Base-by-base conservation (phyloP, 2,113 vertebrate species). In the Alethe castanea region DNA sequence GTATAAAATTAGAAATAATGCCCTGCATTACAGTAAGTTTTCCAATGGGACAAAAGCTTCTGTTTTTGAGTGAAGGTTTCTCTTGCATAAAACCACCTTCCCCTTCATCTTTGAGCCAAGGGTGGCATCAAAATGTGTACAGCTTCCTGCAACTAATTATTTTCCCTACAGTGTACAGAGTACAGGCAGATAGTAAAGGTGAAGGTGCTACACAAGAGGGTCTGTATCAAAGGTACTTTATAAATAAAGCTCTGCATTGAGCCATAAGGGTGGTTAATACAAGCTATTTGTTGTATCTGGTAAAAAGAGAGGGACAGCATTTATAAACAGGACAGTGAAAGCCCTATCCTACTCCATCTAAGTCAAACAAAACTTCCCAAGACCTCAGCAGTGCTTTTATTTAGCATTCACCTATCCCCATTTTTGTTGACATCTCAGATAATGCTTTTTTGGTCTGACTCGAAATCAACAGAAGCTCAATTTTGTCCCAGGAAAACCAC, bases 401-500 rank as follows among this genome's bases (percentile, higher is more conserved):
- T 92, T 62, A 82, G 54, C 20, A n/a, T 81, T 90, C 79, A 54
- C 29, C 80, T 81, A 59, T 62, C 14, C 52, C 36, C 3, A 3
- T 31, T 62, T 48, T 60, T 82, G 77, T 18, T 73, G 91, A 90
- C 54, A 86, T 71, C 48, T 89, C 50, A 88, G 56, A 91, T 74
- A 76, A 76, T 42, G 57, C 6, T 52, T 77, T 91, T 70, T 76
- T 73, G 56, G 28, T 81, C 56, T 66, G 47, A 95, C 61, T 84
- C 0, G 0, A 71, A 92, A 76, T 86, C 61, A 84, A 76, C n/a
- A 45, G 86, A 94, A 91, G 73, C 22, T 89, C 53, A 67, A 35
- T 95, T 94, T 65, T 95, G 47, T 85, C 82, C 72, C 69, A 91
- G 74, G 67, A 81, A 70, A 96, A 81, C 70, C 86, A 88, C 53